Evolutionary conservation across 2,797 vertebrate genomes (phyloP).

Genomic region (Knipowitschia caucasica): DNA sequence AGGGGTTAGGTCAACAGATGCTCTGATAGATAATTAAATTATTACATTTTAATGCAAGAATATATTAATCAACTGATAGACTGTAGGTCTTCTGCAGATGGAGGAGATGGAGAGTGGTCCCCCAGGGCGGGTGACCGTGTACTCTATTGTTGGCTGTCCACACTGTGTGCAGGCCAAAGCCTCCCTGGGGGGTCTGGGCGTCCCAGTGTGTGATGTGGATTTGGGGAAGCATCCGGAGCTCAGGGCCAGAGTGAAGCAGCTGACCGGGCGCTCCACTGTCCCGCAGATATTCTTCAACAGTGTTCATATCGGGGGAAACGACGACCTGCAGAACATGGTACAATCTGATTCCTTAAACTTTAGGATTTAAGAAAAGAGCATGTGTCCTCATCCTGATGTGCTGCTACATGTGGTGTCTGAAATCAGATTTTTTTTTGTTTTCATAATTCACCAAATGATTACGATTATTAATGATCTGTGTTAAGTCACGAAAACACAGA

Average conservation of each 20-base stretch:
- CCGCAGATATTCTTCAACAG: slow-evolving; percentile 81
- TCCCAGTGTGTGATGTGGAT: slow-evolving; percentile 70
- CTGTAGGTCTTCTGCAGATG: slow-evolving; percentile 71
- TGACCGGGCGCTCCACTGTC: slow-evolving; percentile 68
- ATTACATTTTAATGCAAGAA: too few relatives aligned
- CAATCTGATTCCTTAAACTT: too few relatives aligned
- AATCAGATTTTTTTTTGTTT: too few relatives aligned
- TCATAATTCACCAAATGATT: too few relatives aligned
- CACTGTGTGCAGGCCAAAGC: slow-evolving; percentile 75
- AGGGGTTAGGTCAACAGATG: too few relatives aligned
- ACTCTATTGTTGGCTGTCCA: slow-evolving; percentile 74
- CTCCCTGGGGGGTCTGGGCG: slow-evolving; percentile 55
- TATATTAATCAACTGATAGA: too few relatives aligned
- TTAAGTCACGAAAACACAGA: too few relatives aligned
- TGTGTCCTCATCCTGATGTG: too few relatives aligned
- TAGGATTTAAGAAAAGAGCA: too few relatives aligned
- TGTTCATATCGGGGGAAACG: slow-evolving; percentile 69
- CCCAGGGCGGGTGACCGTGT: slow-evolving; percentile 71
- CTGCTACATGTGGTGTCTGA: too few relatives aligned
- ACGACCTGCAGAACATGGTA: slow-evolving; percentile 75
- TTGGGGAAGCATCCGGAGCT: slow-evolving; percentile 64
- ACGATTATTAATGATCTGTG: too few relatives aligned
- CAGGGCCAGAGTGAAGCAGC: slow-evolving; percentile 57
- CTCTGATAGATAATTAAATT: too few relatives aligned
- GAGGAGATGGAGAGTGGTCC: slow-evolving; percentile 42